Base-by-base conservation (phyloP, 2,113 vertebrate genomes). In the Hyperopisus bebe region DNA sequence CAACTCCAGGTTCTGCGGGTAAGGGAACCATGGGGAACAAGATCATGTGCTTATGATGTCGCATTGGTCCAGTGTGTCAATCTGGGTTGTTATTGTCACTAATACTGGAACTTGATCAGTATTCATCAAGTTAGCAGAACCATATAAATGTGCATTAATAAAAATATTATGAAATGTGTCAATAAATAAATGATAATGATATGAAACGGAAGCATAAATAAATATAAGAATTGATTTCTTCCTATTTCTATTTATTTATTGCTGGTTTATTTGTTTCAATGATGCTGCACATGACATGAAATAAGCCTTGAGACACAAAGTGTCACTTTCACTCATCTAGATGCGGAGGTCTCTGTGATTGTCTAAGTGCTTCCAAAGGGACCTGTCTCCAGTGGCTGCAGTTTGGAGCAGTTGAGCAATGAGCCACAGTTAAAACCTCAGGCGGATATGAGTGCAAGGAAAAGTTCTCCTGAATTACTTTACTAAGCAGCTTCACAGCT, bases 1-100 rank as follows among this genome's bases (percentile, higher is more conserved):
- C 94, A 96, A 13, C 88, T 96, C 83, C 89, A 93, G 89, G 93
- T 94, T 91, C 95, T 92, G 93, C 94, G 95, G 95, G 96, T 95
- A 91, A 94, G 31, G 91, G 27, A 4, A 4, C 27, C 13, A 53
- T 82, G 74, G 35, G 74, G 17, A 17, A 86, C 15, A 46, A 35
- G 2, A 86, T 19, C 13, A 1, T 86, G 42, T 9, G 44, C 39
- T 19, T 39, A 82, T 31, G 77, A 24, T 44, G 17, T 42, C 24
- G 7, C 8, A n/a, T 66, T n/a, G 9, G 62, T 66, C 24, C n/a
- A 27, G 9, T 66, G n/a, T 66, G 62, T 66, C 62, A 66, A 1
- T 70, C 62, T 70, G 10, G n/a, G 1, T 66, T 31, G 62, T 13
- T 31, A 13, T 31, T 70, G 62, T 3, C 10, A 27, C n/a, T 70